Conservation (phyloP, 2,888 invertebrate species). For the Cheilosia urbana region DNA sequence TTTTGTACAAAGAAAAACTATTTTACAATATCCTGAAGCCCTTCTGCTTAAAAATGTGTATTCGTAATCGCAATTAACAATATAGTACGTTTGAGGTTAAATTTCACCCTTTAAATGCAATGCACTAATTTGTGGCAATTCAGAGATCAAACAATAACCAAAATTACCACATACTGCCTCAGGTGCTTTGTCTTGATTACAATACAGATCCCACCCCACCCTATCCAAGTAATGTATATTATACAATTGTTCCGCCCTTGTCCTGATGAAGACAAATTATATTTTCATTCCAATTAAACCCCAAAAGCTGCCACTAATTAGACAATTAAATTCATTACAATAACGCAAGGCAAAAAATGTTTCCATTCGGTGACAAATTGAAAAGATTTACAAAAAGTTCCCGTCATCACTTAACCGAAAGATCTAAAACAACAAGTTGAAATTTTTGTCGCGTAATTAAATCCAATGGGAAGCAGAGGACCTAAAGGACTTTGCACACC, state of each 20-base stretch:
- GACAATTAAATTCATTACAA: constrained; percentile 69
- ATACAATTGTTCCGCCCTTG: neutral
- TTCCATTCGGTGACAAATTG: constrained; percentile 51
- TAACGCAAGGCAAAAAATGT: constrained; percentile 2
- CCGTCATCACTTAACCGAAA: constrained; percentile 21
- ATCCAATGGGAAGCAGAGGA: constrained; percentile 39
- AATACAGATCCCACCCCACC: neutral
- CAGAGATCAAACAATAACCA: constrained; percentile 67
- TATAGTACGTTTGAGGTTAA: neutral
- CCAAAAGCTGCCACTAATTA: constrained; percentile 62
- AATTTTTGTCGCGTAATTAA: constrained; percentile 72
- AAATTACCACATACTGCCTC: constrained; percentile 56
- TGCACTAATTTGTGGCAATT: constrained; percentile 37
- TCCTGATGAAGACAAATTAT: constrained; percentile 49
- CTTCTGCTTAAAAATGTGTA: neutral
- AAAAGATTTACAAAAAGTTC: constrained; percentile 53
- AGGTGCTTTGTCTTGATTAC: constrained; percentile 56
- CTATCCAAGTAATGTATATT: neutral
- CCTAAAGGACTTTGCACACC: constrained; percentile 9
- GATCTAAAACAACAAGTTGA: constrained; percentile 59
- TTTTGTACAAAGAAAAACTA: constrained; percentile 15
- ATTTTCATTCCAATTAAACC: constrained; percentile 60
- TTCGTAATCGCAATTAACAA: neutral
- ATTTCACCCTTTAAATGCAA: constrained; percentile 28
- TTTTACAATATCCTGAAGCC: constrained; percentile 11